phyloP scores from a whole-genome alignment of 2,797 vertebrate species.

The Anomalospiza imberbis region DNA sequence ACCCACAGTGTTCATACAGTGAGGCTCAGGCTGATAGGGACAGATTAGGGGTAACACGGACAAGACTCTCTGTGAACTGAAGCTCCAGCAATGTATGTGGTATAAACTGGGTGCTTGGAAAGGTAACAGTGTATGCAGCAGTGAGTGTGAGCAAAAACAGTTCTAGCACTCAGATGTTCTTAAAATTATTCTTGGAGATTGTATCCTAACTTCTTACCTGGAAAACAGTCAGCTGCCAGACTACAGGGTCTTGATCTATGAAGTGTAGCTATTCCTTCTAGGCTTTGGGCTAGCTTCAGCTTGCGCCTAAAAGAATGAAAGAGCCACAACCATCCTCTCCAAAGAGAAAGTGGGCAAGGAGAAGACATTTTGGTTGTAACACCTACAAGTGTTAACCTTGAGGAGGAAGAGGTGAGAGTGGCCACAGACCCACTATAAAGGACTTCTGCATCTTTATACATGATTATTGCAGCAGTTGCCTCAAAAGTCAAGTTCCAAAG shows the following conservation, averaged over 20 bases:
- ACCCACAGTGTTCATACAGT: rapidly evolving
- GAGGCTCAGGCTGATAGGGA: not conserved
- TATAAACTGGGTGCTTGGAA: not conserved
- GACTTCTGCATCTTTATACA: not conserved
- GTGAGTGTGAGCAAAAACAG: rapidly evolving
- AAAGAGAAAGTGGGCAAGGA: not conserved
- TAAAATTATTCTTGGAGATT: not conserved
- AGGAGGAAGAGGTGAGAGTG: not conserved
- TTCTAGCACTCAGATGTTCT: not conserved
- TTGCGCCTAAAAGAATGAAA: not conserved
- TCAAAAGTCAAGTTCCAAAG: not conserved
- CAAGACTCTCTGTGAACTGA: not conserved
- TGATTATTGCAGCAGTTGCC: not conserved
- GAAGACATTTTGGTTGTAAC: not conserved
- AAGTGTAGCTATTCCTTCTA: not conserved
- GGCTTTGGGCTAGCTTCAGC: not conserved
- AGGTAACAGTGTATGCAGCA: not conserved
- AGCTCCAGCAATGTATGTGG: not conserved
- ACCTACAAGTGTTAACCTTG: not conserved
- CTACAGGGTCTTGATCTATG: not conserved
- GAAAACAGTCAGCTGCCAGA: not conserved
- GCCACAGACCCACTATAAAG: not conserved
- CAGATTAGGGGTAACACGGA: not conserved
- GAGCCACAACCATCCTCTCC: not conserved
- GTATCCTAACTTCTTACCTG: not conserved